phyloP scores from a whole-genome alignment of 1,140 invertebrate genomes.

The Drosophila bifasciata region DNA sequence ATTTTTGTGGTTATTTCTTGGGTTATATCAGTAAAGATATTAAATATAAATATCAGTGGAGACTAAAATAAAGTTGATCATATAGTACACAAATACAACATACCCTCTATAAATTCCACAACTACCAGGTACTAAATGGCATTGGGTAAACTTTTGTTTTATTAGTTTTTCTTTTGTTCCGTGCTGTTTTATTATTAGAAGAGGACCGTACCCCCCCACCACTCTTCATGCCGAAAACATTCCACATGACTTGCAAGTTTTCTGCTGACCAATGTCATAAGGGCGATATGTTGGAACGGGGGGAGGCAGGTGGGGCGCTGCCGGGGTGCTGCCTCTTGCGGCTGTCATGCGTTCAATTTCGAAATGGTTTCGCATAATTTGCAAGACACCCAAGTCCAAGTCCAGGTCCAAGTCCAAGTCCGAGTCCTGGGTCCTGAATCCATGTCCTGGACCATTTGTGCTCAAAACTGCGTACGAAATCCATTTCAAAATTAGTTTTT shows the following conservation, averaged over 20 bases:
- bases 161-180: conserved; percentile 80
- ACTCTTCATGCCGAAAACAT: too few relatives aligned
- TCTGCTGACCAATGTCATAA: conserved; percentile 81
- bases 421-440: conserved; percentile 4
- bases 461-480: conserved; percentile 81
- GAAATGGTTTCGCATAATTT: conserved; percentile 84
- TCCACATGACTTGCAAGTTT: conserved; percentile 80
- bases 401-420: conserved; percentile 15
- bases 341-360: conserved; percentile 82
- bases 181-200: conserved; percentile 74
- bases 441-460: conserved; percentile 68
- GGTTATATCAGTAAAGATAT: too few relatives aligned
- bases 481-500: conserved; percentile 81
- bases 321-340: conserved; percentile 18
- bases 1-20: too few relatives aligned
- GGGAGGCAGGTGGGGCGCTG: background rate
- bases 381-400: conserved; percentile 60
- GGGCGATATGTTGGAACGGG: conserved; percentile 9
- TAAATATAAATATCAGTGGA: too few relatives aligned
- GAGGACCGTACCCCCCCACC: conserved; percentile 30
- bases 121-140: conserved; percentile 2
- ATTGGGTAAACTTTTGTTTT: conserved; percentile 75
- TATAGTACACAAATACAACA: too few relatives aligned
- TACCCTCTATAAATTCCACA: too few relatives aligned
- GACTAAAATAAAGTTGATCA: too few relatives aligned